Conservation (phyloP, 1,140 invertebrate genomes). For the Halictus rubicundus region DNA sequence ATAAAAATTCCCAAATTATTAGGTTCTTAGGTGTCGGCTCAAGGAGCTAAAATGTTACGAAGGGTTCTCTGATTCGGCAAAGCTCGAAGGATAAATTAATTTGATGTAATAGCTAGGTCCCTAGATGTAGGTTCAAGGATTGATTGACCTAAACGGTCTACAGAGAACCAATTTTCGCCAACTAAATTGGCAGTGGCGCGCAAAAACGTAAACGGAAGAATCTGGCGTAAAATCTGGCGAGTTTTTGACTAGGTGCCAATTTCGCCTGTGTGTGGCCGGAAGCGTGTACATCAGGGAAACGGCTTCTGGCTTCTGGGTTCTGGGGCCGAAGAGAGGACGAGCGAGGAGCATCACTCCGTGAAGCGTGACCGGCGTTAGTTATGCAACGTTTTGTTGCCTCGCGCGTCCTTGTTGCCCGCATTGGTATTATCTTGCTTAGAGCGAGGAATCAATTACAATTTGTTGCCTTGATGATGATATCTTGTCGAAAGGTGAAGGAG, state of each 20-base stretch:
- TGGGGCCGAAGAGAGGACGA: conserved; percentile 45
- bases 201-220: too few relatives aligned
- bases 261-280: conserved; percentile 36
- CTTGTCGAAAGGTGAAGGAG: conserved; percentile 52
- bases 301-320: conserved; percentile 23
- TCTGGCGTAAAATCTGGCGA: not conserved
- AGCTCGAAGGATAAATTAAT: too few relatives aligned
- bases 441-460: conserved; percentile 74
- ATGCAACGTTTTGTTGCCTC: conserved; percentile 78
- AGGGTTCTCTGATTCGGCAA: too few relatives aligned
- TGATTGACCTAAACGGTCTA: too few relatives aligned
- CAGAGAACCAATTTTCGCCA: too few relatives aligned
- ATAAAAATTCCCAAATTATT: too few relatives aligned
- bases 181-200: too few relatives aligned
- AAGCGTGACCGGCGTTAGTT: conserved; percentile 78
- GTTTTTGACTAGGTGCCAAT: not conserved
- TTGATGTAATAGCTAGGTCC: too few relatives aligned
- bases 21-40: too few relatives aligned
- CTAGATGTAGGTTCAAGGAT: too few relatives aligned
- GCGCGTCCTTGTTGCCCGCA: conserved; percentile 75
- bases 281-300: conserved; percentile 43
- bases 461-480: conserved; percentile 68
- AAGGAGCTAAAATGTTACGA: too few relatives aligned
- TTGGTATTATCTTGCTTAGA: conserved; percentile 73
- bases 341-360: conserved; percentile 68